Conservation (phyloP, 1,140 invertebrate genomes). For the Thalassaphorura encarpata region DNA sequence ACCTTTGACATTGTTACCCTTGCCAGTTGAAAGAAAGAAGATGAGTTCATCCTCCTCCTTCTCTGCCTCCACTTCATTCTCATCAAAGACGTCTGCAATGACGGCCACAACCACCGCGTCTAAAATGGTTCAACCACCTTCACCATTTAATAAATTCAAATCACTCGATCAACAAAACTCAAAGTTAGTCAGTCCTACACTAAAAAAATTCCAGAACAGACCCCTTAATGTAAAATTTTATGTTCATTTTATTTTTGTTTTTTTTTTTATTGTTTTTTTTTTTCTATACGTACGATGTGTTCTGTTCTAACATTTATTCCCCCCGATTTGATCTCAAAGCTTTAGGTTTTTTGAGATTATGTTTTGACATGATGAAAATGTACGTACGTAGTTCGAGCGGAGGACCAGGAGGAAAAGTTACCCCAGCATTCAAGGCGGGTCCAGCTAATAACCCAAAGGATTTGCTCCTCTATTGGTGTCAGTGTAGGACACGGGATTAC, state of each 20-base stretch:
- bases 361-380: too few relatives aligned
- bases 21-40: too few relatives aligned
- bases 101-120: slow-evolving; percentile 37
- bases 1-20: too few relatives aligned
- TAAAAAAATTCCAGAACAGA: background rate
- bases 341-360: background rate
- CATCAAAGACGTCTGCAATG: slow-evolving; percentile 29
- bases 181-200: background rate
- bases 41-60: slow-evolving; percentile 3
- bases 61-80: background rate
- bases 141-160: slow-evolving; percentile 79
- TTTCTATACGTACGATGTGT: background rate
- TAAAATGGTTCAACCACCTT: slow-evolving; percentile 44
- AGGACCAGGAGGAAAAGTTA: slow-evolving; percentile 67
- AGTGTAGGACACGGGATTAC: slow-evolving; percentile 90
- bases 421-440: slow-evolving; percentile 69
- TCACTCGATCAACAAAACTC: slow-evolving; percentile 58
- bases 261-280: background rate
- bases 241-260: background rate
- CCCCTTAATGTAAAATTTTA: background rate
- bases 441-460: slow-evolving; percentile 86
- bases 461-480: slow-evolving; percentile 88
- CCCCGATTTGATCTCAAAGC: background rate
- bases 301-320: background rate
- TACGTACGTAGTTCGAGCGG: slow-evolving; percentile 31